A percentile compares a stretch with the other conserved stretches of the same genome.
These are phyloP conservation scores for Bursaphelenchus mucronatus DNA, from an alignment of 1,140 invertebrate genomes.

Conservation along the genomic window DNA sequence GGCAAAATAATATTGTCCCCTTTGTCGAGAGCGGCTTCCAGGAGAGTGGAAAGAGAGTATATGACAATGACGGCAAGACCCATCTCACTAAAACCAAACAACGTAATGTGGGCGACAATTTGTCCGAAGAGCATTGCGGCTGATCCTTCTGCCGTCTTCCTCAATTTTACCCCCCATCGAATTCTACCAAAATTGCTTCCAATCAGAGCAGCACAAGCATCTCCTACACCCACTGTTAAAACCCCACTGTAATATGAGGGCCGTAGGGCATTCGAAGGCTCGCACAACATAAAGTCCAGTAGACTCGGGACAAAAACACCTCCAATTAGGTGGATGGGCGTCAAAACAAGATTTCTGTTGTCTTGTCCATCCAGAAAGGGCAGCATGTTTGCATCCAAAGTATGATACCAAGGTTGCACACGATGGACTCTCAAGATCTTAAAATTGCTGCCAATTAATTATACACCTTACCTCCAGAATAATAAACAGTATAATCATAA, in stretches of 20 bases:
- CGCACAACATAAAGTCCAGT: conserved; percentile 28
- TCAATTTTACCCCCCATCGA: conserved; percentile 8
- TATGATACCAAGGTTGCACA: conserved; percentile 34
- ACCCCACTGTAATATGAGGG: conserved; percentile 42
- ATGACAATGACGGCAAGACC: conserved; percentile 18
- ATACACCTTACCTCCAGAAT: conserved; percentile 44
- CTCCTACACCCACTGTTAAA: conserved; percentile 48
- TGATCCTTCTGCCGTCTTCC: conserved; percentile 46
- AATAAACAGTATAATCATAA: conserved; percentile 48
- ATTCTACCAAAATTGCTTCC: conserved; percentile 30
- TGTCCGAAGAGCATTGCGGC: conserved; percentile 47
- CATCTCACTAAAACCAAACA: conserved; percentile 29
- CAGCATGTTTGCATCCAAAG: conserved; percentile 36
- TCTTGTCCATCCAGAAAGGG: conserved; percentile 49
- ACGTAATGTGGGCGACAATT: conserved; percentile 18
- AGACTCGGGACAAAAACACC: conserved; percentile 49
- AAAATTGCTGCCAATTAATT: conserved; percentile 21
- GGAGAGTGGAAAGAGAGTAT: conserved; percentile 27
- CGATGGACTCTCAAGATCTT: conserved; percentile 36
- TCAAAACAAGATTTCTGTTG: conserved; percentile 41
- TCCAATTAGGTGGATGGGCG: conserved; percentile 45
- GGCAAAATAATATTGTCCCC: conserved; percentile 48
- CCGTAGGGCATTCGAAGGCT: conserved; percentile 13
- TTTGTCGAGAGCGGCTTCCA: conserved; percentile 37
- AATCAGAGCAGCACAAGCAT: conserved; percentile 44